These are phyloP conservation scores for Fratercula arctica DNA, from an alignment of 2,797 vertebrate genomes.

Conservation along the genomic window DNA sequence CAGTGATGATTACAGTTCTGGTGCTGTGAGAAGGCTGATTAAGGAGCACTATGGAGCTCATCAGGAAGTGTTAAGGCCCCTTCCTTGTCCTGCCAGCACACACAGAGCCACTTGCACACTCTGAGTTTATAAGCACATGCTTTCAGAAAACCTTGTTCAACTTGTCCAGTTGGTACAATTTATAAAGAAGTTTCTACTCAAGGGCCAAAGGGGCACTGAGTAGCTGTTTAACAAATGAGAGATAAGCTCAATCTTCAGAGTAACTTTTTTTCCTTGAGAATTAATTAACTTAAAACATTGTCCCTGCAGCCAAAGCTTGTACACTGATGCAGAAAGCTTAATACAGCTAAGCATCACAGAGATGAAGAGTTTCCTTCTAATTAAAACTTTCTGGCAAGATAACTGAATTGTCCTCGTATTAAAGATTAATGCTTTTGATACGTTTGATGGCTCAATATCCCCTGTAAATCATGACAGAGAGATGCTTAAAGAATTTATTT, in stretches of 20 bases:
- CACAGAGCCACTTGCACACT: neutral
- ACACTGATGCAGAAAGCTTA: conserved; percentile 29
- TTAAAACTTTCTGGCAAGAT: conserved; percentile 73
- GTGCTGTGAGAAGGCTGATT: neutral
- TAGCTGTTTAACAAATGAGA: neutral
- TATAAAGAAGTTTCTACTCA: neutral
- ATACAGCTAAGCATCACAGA: conserved; percentile 7
- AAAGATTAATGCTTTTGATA: conserved; percentile 73
- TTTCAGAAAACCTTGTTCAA: neutral
- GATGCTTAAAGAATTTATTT: conserved; percentile 63
- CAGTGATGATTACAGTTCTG: rapidly evolving
- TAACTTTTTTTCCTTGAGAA: neutral
- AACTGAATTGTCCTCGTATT: conserved; percentile 54
- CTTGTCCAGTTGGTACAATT: neutral
- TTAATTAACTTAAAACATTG: conserved; percentile 44
- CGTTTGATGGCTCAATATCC: conserved; percentile 61
- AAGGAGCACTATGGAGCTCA: neutral
- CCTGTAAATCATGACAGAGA: conserved; percentile 57
- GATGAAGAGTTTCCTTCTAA: conserved; percentile 63
- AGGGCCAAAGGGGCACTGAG: neutral
- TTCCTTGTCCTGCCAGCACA: neutral
- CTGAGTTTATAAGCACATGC: neutral
- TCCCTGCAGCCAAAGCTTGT: conserved; percentile 35
- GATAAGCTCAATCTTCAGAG: neutral
- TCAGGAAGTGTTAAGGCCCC: rapidly evolving